A percentile compares a stretch with the other conserved stretches of the same genome.
Evolutionary conservation across 1,140 invertebrate species (phyloP).

Genomic region (Hestina assimilis): DNA sequence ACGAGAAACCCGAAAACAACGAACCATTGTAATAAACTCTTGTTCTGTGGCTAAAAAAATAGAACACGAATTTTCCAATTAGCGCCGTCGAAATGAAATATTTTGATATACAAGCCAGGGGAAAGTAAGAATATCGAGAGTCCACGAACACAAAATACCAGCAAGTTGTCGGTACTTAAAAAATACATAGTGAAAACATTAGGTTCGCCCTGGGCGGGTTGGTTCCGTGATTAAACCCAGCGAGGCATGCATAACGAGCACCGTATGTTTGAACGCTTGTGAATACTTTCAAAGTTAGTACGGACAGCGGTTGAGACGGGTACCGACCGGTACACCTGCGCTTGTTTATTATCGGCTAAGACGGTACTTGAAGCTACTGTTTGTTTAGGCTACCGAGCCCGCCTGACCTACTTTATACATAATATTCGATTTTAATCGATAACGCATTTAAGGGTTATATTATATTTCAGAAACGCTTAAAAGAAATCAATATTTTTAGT

Average conservation of each 20-base stretch:
- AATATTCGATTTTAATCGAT: neutral
- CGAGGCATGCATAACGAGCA: slow-evolving; percentile 70
- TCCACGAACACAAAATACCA: slow-evolving; percentile 20
- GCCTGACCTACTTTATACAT: slow-evolving; percentile 1
- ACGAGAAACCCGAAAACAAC: slow-evolving; percentile 16
- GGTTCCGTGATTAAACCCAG: slow-evolving; percentile 66
- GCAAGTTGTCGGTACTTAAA: slow-evolving; percentile 40
- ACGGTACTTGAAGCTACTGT: slow-evolving; percentile 43
- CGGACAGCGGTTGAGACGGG: slow-evolving; percentile 45
- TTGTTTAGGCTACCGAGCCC: slow-evolving; percentile 57
- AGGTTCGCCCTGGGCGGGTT: slow-evolving; percentile 53
- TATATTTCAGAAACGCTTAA: too few species aligned
- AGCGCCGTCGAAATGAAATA: slow-evolving; percentile 32
- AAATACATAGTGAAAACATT: slow-evolving; percentile 76
- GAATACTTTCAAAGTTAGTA: slow-evolving; percentile 66
- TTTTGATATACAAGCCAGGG: slow-evolving; percentile 29
- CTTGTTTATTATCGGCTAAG: slow-evolving; percentile 32
- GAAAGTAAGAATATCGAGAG: slow-evolving; percentile 32
- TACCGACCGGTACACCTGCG: slow-evolving; percentile 40
- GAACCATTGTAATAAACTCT: slow-evolving; percentile 12
- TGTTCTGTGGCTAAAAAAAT: slow-evolving; percentile 17
- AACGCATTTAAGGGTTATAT: neutral
- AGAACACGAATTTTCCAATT: slow-evolving; percentile 30
- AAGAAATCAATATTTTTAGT: too few species aligned
- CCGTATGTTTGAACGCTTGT: slow-evolving; percentile 65